Base-by-base conservation (phyloP, 1,140 invertebrate genomes). In the Arion vulgaris region DNA sequence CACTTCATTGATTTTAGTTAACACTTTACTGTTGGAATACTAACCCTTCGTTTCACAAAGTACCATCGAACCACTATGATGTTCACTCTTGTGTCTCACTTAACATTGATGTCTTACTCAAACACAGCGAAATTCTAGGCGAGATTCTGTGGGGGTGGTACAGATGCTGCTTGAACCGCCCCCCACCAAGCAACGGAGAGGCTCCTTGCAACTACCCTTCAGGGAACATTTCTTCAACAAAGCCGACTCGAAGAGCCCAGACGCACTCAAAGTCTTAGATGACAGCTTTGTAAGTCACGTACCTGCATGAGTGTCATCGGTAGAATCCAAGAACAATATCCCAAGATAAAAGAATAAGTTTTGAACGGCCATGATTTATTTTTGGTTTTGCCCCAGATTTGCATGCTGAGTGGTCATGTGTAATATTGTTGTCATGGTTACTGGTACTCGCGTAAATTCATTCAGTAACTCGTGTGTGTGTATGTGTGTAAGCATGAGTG, bases 241-340 rank as follows among this genome's bases (percentile, higher is more conserved):
- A 68, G 80, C 66, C 19, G 82, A 81, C 38, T 49, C 45, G 38
- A 81, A 38, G 45, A 82, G 62, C 68, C 26, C 79, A 34, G 85
- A 78, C 11, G 82, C 66, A 13, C 36, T 86, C 26, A 82, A 81
- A 80, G 68, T 79, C 39, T 76, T 66, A 49, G 85, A 86, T 38
- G 85, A 86, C 72, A 78, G 75, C 45, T 86, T 86, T 83, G 85
- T 86, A 86, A 86, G 85, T 86, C 68, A 32, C 74, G 41, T 34
- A 17, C 19, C 74, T 53, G 41, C 45, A 51, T 53, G 41, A 41
- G 13, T 41, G 41, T 49, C 41, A 49, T 32, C 38, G 4, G 19
- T 73, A 41, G 38, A 39, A 49, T 2, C n/a, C 1, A 71, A 71
- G 34, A 15, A 45, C 5, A 45, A n/a, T n/a, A n/a, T 13, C n/a